Conservation (phyloP, 2,888 invertebrate species). For the Ichneumoninae sp. region DNA sequence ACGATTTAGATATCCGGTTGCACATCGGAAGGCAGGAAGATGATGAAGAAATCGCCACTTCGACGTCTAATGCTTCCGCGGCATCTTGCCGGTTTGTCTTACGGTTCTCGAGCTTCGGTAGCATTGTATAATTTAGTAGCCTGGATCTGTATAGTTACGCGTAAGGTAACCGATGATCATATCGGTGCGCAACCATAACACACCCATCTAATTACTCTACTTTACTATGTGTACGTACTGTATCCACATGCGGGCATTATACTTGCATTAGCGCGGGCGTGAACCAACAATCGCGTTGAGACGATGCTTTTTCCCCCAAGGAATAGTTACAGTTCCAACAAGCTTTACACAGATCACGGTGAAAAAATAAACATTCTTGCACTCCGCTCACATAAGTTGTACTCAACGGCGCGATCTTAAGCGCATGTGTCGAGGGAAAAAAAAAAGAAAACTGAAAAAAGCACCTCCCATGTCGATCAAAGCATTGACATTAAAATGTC, state of each 20-base stretch:
- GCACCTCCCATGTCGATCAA: not conserved
- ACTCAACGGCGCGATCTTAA: too few species aligned
- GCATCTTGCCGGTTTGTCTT: slow-evolving; percentile 55
- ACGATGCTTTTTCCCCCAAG: slow-evolving; percentile 38
- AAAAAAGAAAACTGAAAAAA: not conserved
- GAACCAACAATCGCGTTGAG: slow-evolving; percentile 51
- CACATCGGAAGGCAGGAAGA: not conserved
- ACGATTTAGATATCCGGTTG: not conserved
- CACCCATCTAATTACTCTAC: slow-evolving; percentile 67
- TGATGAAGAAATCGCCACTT: slow-evolving; percentile 48
- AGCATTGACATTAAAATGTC: slow-evolving; percentile 20
- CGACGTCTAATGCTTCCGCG: slow-evolving; percentile 56
- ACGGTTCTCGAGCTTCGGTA: slow-evolving; percentile 46
- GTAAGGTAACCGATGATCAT: slow-evolving; percentile 49
- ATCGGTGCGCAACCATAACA: slow-evolving; percentile 63
- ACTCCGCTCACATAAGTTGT: too few species aligned
- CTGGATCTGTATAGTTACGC: slow-evolving; percentile 1
- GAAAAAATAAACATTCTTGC: not conserved
- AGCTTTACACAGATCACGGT: slow-evolving; percentile 13
- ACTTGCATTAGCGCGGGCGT: slow-evolving; percentile 50
- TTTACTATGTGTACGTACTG: slow-evolving; percentile 36
- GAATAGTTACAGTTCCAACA: not conserved
- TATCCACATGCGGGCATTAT: slow-evolving; percentile 6
- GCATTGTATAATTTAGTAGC: not conserved
- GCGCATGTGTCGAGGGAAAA: not conserved